Percentiles rank a stretch among this genome's conserved stretches.
These are phyloP conservation scores for Chromoteleia sp. DNA, from an alignment of 2,888 invertebrate species.

Conservation along the genomic window DNA sequence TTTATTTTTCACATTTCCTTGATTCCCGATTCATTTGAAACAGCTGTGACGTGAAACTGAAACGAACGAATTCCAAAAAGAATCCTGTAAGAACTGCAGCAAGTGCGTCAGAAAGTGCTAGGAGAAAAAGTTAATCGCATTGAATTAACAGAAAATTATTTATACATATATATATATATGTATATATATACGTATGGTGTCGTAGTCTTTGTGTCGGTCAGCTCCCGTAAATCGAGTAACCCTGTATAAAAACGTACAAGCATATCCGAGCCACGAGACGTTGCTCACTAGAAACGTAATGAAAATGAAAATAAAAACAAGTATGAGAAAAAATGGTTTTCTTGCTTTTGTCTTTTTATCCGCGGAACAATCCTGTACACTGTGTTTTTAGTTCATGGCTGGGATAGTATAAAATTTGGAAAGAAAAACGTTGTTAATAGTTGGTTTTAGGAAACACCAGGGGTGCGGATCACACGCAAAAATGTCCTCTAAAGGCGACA, in stretches of 20 bases:
- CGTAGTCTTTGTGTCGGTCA: constrained; percentile 72
- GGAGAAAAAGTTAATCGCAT: constrained; percentile 78
- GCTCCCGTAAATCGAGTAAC: constrained; percentile 85
- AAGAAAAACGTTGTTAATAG: constrained; percentile 62
- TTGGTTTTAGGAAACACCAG: constrained; percentile 68
- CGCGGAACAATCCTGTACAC: constrained; percentile 65
- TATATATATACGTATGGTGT: constrained; percentile 10
- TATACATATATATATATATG: too few relatives aligned
- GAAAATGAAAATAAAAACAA: constrained; percentile 68
- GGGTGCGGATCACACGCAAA: constrained; percentile 31
- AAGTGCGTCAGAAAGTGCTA: constrained; percentile 57
- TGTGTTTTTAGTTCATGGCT: constrained; percentile 70
- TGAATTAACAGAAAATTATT: constrained; percentile 65
- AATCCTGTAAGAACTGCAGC: constrained; percentile 51
- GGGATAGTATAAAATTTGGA: constrained; percentile 68
- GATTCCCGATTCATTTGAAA: too few relatives aligned
- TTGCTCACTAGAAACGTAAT: constrained; percentile 72
- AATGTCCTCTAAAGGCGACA: constrained; percentile 14
- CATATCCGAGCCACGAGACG: constrained; percentile 87
- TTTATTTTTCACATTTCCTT: too few relatives aligned
- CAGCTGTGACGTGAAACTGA: constrained; percentile 15
- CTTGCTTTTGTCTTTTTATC: constrained; percentile 1
- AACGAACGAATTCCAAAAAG: constrained; percentile 11
- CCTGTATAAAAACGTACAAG: constrained; percentile 85
- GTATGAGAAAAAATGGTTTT: constrained; percentile 42